phyloP scores from a whole-genome alignment of 2,888 invertebrate species.

The Plutella xylostella region DNA sequence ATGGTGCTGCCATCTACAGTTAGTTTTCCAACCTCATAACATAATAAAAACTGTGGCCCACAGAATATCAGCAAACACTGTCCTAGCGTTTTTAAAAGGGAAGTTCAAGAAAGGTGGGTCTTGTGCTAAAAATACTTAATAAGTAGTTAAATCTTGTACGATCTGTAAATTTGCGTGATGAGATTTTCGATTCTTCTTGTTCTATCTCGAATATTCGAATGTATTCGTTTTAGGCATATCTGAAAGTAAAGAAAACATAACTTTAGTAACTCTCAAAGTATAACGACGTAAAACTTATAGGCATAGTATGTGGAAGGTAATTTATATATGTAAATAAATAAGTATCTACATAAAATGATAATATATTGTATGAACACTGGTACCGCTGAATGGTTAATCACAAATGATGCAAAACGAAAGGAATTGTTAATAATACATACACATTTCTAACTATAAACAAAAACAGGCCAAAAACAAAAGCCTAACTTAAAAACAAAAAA shows the following conservation, averaged over 20 bases:
- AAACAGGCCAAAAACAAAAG: too few relatives aligned
- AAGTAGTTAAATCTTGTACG: conserved; percentile 10
- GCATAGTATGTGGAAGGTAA: neutral
- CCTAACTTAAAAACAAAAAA: too few relatives aligned
- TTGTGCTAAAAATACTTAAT: conserved; percentile 2
- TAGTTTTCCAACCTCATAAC: too few relatives aligned
- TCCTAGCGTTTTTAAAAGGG: neutral
- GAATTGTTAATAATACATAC: neutral
- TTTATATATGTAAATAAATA: conserved; percentile 9
- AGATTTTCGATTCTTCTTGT: conserved; percentile 6
- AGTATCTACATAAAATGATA: conserved; percentile 11
- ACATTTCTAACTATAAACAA: neutral
- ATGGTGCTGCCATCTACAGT: too few relatives aligned
- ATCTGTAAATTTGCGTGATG: neutral
- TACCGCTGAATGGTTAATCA: conserved; percentile 28
- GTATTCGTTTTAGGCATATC: conserved; percentile 54
- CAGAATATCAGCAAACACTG: too few relatives aligned
- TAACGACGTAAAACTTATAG: neutral
- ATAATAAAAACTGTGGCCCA: too few relatives aligned
- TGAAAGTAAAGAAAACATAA: conserved; percentile 27
- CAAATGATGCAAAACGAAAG: neutral
- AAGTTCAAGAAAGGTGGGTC: conserved; percentile 8
- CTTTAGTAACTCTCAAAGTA: too few relatives aligned
- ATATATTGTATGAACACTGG: conserved; percentile 34
- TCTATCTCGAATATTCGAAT: conserved; percentile 18